Percentiles rank a stretch among this genome's conserved stretches.
Conservation (phyloP, 2,113 vertebrate genomes). For the Camelus bactrianus region DNA sequence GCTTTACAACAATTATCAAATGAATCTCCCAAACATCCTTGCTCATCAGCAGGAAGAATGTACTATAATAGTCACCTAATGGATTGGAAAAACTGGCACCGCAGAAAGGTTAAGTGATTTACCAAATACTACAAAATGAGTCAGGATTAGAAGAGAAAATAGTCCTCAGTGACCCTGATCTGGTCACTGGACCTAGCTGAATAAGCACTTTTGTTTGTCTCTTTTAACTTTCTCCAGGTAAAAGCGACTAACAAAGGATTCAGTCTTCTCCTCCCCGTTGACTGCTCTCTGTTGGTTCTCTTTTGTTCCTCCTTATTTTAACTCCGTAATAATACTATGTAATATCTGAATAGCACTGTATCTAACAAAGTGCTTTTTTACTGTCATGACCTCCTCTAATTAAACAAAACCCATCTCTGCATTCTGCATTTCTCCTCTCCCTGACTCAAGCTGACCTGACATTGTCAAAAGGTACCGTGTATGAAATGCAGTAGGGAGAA, state of each 20-base stretch:
- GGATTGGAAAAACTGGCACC: constrained; percentile 18
- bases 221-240: neutral
- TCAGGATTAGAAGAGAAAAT: constrained; percentile 22
- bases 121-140: constrained; percentile 61
- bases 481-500: neutral
- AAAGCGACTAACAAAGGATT: neutral
- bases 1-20: constrained; percentile 22
- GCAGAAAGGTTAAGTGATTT: constrained; percentile 55
- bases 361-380: neutral
- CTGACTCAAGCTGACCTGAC: neutral
- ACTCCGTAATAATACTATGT: neutral
- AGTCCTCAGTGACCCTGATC: neutral
- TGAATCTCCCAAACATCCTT: constrained; percentile 54
- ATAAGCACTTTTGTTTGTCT: constrained; percentile 6
- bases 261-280: neutral
- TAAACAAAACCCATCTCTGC: neutral
- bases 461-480: neutral
- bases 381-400: neutral
- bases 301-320: constrained; percentile 5
- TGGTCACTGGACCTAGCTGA: neutral
- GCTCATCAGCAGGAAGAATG: neutral
- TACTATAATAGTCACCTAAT: constrained; percentile 41
- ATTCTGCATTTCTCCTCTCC: neutral
- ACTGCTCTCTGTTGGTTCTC: neutral
- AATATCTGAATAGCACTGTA: neutral